Base-by-base conservation (phyloP, 1,140 invertebrate genomes). In the Meloidogyne hapla region DNA sequence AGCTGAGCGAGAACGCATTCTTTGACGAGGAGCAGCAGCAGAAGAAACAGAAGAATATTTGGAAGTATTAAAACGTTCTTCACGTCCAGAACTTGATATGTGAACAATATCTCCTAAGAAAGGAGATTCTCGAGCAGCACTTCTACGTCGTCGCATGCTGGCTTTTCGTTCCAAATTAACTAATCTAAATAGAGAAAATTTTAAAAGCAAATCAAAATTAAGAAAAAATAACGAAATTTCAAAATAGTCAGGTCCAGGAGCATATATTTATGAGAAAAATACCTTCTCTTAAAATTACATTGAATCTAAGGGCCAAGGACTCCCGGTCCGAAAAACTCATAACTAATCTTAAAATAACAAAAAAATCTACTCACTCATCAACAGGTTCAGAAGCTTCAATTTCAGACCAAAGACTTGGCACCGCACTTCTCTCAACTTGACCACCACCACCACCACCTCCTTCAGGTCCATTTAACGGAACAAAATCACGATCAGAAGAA, bases 321-420 rank as follows among this genome's bases (percentile, higher is more conserved):
- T n/a, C n/a, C n/a, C n/a, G n/a, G 42, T 23, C 72, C 67, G n/a
- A n/a, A n/a, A n/a, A n/a, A n/a, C n/a, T n/a, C n/a, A n/a, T n/a
- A n/a, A 23, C 21, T 26, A 75, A 21, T 26, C 15, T 21, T 63
- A 1, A 12, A 42, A 26, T 18, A n/a, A n/a, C n/a, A n/a, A n/a
- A n/a, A n/a, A n/a, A n/a, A n/a, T n/a, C n/a, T n/a, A 69, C 70
- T 33, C 25, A 71, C 64, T 48, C 74, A 23, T 40, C 74, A 18
- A 21, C 73, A 21, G 33, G 69, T 12, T 78, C 77, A 0, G 63
- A 56, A 9, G 67, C 48, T 56, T 77, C 76, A 26, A 78, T 67
- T 18, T 78, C 77, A 15, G 77, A 78, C 77, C 77, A 78, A 21
- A 78, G 70, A 28, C 78, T 78, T 4, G 78, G 45, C 1, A 80